A percentile compares a stretch with the other conserved stretches of the same genome.
phyloP scores from a whole-genome alignment of 2,797 vertebrate genomes.

The Anisognathus igniventris region DNA sequence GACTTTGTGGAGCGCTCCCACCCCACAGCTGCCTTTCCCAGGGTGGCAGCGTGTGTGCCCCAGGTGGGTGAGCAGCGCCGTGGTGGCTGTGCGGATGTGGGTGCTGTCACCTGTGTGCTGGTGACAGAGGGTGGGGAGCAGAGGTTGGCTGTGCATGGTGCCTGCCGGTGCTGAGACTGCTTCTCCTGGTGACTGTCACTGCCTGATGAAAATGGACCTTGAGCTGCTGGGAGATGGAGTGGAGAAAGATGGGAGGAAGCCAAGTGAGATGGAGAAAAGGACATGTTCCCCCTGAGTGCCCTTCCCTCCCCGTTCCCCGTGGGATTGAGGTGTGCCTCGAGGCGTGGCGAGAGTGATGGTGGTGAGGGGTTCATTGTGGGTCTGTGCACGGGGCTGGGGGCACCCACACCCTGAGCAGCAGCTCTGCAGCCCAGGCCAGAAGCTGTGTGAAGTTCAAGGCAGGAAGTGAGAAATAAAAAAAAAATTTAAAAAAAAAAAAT shows the following conservation, averaged over 20 bases:
- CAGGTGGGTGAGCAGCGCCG: background rate
- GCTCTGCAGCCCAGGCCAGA: background rate
- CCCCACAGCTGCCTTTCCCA: background rate
- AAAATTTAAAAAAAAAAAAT: background rate
- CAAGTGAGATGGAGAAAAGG: background rate
- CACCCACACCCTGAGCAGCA: background rate
- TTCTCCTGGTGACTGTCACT: background rate
- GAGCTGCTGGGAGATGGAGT: background rate
- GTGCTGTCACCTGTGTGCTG: background rate
- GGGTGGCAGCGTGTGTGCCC: background rate
- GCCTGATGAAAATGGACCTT: slow-evolving; percentile 18
- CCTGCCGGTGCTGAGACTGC: background rate
- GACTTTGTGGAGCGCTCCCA: background rate
- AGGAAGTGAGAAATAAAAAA: slow-evolving; percentile 39
- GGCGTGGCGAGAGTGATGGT: rapidly evolving
- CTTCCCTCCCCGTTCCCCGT: rapidly evolving
- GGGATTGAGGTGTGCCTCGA: background rate
- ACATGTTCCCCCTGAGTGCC: background rate
- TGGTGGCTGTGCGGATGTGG: background rate
- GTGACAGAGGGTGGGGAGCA: background rate
- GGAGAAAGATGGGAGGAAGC: slow-evolving; percentile 22
- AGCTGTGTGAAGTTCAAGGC: slow-evolving; percentile 30
- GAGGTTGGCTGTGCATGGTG: background rate
- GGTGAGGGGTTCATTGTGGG: background rate
- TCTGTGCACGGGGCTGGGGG: background rate